phyloP scores from a whole-genome alignment of 2,113 vertebrate genomes.

The Limanda limanda region DNA sequence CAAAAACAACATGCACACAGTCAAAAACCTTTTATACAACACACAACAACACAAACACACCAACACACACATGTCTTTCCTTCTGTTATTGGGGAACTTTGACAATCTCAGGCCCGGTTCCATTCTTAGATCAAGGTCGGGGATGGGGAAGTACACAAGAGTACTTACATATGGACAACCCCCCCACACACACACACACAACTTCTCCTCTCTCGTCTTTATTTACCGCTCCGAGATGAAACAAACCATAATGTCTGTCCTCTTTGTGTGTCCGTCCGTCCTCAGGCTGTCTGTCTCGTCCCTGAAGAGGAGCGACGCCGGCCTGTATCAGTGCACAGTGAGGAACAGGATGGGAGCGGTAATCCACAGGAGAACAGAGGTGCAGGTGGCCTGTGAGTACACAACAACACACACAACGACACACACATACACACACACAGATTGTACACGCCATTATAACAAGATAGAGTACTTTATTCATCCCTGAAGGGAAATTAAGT shows the following conservation, averaged over 20 bases:
- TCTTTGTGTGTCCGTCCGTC: slow-evolving; percentile 33
- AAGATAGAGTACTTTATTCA: too few relatives aligned
- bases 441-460: not conserved
- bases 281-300: slow-evolving; percentile 84
- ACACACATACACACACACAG: not conserved
- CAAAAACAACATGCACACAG: slow-evolving; percentile 17
- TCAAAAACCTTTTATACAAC: slow-evolving; percentile 40
- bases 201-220: not conserved
- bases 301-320: slow-evolving; percentile 83
- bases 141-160: slow-evolving; percentile 25
- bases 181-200: slow-evolving; percentile 5
- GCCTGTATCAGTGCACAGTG: slow-evolving; percentile 88
- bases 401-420: not conserved
- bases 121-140: slow-evolving; percentile 56
- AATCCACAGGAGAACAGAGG: slow-evolving; percentile 85
- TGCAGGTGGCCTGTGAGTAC: slow-evolving; percentile 92
- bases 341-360: slow-evolving; percentile 91
- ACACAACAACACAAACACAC: slow-evolving; percentile 31
- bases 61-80: slow-evolving; percentile 25
- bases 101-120: slow-evolving; percentile 27
- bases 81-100: slow-evolving; percentile 47
- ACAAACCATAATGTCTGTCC: not conserved
- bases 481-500: too few relatives aligned
- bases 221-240: slow-evolving; percentile 18
- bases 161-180: slow-evolving; percentile 39